Evolutionary conservation across 2,113 vertebrate genomes (phyloP), one percentile per base, ranked within the genome.

Genomic region (Vireo altiloquus): DNA sequence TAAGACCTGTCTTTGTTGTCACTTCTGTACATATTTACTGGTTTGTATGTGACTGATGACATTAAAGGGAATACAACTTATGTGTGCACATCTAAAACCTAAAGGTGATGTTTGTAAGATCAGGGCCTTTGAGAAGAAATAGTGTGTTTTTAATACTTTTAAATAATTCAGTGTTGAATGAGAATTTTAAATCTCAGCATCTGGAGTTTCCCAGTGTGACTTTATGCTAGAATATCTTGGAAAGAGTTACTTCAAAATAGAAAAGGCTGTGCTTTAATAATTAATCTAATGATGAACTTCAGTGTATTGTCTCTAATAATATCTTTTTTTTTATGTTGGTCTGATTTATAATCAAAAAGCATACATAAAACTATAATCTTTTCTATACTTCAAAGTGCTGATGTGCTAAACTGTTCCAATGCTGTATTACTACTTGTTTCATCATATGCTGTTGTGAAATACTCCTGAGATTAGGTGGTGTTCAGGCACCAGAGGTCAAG

Each of bases 401-500:
- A 96, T 86, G 46, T 90, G 71, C 93, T 94, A 91, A 97, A 96
- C 46, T 64, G 14, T 94, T 96, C 84, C 96, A 89, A 89, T 96
- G 57, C 89, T 81, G 21, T 91, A 91, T 95, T 94, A 92, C 52
- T 93, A 40, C 71, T 96, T 88, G 81, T 83, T 95, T 91, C 87
- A 84, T 97, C 91, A 40, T 82, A 72, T 59, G 74, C 74, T 95
- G 19, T 94, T 95, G 93, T 81, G 92, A 70, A 90, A 87, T 87
- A 82, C 96, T 95, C 96, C 69, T 83, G 80, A 92, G 91, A 96
- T 93, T 96, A 87, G 88, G 86, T 91, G 92, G 31, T 95, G 93
- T 97, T 96, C 93, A 97, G 89, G 92, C 49, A 92, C 49, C 57
- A 77, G 77, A 95, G 97, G 97, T 97, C 96, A 98, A 97, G 91